Conservation (phyloP, 2,113 vertebrate species). For the Jacana jacana region DNA sequence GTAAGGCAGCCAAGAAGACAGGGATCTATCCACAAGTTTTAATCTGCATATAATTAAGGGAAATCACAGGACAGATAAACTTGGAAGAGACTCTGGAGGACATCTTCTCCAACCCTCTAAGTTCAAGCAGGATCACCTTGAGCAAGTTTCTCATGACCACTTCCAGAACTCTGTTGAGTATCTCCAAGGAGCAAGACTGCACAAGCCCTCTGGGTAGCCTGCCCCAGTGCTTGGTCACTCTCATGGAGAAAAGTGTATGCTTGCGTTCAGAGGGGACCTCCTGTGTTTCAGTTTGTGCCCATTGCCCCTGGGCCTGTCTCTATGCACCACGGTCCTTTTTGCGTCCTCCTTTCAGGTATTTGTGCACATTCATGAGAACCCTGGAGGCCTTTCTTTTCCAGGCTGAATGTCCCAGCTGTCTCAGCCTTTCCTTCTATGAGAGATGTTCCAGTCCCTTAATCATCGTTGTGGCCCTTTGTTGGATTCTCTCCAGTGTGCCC, state of each 20-base stretch:
- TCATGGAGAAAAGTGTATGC: neutral
- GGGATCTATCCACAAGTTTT: neutral
- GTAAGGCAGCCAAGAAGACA: neutral
- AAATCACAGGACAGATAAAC: neutral
- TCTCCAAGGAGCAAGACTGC: neutral
- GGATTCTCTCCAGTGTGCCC: neutral
- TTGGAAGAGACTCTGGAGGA: neutral
- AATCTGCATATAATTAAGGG: neutral
- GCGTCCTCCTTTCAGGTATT: neutral
- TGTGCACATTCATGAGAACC: too few relatives aligned
- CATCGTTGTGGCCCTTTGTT: neutral
- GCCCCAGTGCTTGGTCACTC: neutral
- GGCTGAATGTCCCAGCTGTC: too few relatives aligned
- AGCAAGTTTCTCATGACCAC: neutral
- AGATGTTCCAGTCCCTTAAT: neutral
- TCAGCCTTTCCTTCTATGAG: too few relatives aligned
- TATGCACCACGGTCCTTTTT: neutral
- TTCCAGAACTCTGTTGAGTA: neutral
- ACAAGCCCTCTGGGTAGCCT: neutral
- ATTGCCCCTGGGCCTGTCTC: neutral
- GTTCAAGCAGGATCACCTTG: neutral
- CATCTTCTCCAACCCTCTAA: neutral
- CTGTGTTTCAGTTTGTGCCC: neutral
- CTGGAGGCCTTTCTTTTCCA: too few relatives aligned
- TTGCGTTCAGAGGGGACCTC: neutral